phyloP scores from a whole-genome alignment of 2,888 invertebrate species.

The Cephus pygmeus region DNA sequence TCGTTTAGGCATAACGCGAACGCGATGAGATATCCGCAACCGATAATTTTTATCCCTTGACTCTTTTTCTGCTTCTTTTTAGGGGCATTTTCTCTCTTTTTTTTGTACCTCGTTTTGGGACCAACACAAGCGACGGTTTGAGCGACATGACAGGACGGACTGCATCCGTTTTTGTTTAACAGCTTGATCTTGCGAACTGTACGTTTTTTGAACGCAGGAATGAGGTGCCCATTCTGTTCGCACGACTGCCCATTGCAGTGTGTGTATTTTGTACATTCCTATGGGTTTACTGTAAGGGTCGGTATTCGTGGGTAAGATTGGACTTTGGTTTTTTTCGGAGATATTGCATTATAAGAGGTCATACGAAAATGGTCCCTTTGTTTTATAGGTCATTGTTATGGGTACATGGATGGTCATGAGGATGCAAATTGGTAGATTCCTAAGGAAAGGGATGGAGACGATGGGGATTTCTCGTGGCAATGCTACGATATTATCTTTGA shows the following conservation, averaged over 20 bases:
- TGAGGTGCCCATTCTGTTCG: background rate
- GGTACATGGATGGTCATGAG: background rate
- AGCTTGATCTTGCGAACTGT: background rate
- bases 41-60: background rate
- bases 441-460: background rate
- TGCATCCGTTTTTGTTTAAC: background rate
- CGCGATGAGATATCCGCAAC: background rate
- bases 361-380: background rate
- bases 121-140: background rate
- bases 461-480: constrained; percentile 21
- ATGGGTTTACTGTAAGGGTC: background rate
- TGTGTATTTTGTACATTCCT: background rate
- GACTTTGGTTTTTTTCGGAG: background rate
- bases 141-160: background rate
- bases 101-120: background rate
- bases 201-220: background rate
- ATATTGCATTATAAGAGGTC: background rate
- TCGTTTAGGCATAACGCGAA: background rate
- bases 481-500: constrained; percentile 47
- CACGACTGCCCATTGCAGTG: background rate
- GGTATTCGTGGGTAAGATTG: background rate
- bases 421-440: background rate
- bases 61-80: background rate
- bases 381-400: background rate
- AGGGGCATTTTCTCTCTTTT: too few relatives aligned